Evolutionary conservation across 2,888 invertebrate species (phyloP), one percentile per base, ranked within the genome.

Genomic region (Syritta pipiens): DNA sequence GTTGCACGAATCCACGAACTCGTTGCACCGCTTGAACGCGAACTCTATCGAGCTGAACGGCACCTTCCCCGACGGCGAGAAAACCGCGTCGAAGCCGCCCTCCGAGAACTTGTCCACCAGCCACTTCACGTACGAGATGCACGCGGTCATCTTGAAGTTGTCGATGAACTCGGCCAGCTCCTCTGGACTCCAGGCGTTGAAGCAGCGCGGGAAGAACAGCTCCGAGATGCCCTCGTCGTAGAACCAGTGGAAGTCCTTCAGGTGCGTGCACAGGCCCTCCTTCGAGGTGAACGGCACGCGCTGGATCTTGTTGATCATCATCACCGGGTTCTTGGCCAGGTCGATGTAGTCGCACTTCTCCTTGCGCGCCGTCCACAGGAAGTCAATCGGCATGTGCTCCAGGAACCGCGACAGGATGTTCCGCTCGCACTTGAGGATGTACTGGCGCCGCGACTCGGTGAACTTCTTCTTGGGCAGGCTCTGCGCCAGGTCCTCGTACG

Each of bases 241-340:
- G 86, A 93, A 94, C 95, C 96, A 96, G 86, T 96, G 94, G 89
- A 95, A 93, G 86, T 96, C 95, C 51, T 93, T 93, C 32, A 96
- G 88, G 71, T 94, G 93, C 17, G 92, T 90, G 82, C 95, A 95
- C 26, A 96, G 88, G 1, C 96, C 96, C 87, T 97, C 97, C 91
- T 98, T 98, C 0, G 97, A 96, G 0, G 97, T 97, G 86, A 97
- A 97, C 55, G 94, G 92, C 0, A 96, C 96, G 84, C 95, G 92
- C 83, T 94, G 94, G 88, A 95, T 97, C 84, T 97, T 93, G 87
- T 93, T 93, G 84, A 94, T 93, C 60, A 94, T 90, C 86, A 94
- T 94, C 40, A 92, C 91, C 69, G 92, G 92, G 83, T 89, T 89
- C 68, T 86, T 88, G 3, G 87, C 86, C 81, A 88, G 86, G 76